Conservation (phyloP, 2,888 invertebrate species). For the Didymodactylos carnosus region DNA sequence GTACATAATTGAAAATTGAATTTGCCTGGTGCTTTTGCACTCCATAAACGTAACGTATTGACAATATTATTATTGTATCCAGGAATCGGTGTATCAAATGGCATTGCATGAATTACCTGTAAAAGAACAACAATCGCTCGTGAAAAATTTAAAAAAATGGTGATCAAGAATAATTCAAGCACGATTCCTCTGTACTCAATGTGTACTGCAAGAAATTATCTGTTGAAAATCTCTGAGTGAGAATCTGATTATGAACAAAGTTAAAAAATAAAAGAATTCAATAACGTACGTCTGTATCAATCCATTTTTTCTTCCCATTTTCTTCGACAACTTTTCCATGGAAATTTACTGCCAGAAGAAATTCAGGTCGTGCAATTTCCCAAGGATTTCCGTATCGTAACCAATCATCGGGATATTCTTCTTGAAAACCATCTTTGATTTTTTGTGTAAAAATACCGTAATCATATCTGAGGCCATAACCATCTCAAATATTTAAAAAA, state of each 20-base stretch:
- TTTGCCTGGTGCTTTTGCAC: constrained; percentile 81
- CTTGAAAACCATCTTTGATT: constrained; percentile 80
- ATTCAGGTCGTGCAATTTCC: constrained; percentile 97
- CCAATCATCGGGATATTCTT: constrained; percentile 98
- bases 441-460: constrained; percentile 85
- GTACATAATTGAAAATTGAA: constrained; percentile 87
- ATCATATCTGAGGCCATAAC: constrained; percentile 94
- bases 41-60: constrained; percentile 90
- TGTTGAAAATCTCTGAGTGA: too few species aligned
- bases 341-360: constrained; percentile 85
- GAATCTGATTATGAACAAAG: too few species aligned
- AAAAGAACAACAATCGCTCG: too few species aligned
- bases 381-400: constrained; percentile 87
- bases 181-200: too few species aligned
- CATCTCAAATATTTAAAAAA: too few species aligned
- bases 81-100: constrained; percentile 81
- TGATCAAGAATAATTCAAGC: too few species aligned
- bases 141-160: too few species aligned
- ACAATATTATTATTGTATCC: constrained; percentile 49
- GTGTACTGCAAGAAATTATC: too few species aligned
- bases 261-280: too few species aligned
- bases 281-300: constrained; percentile 74
- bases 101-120: constrained; percentile 81
- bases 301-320: constrained; percentile 68
- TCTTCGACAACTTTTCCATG: constrained; percentile 78